Conservation (phyloP, 2,113 vertebrate genomes). For the Mastomys coucha region DNA sequence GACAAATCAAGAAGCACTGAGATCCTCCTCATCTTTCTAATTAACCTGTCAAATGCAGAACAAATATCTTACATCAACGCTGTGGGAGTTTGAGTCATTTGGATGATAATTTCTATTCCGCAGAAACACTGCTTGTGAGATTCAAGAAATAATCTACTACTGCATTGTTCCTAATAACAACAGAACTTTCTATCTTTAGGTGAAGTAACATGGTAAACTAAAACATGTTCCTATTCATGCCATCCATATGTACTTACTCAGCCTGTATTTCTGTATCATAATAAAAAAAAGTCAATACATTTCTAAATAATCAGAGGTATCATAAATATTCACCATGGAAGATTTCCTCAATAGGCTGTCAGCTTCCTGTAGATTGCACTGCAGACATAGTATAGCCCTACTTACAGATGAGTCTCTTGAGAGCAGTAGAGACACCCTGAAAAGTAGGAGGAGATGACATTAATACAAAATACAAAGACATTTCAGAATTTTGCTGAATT, state of each 20-base stretch:
- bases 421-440: constrained; percentile 64
- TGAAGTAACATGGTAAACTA: constrained; percentile 47
- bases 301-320: constrained; percentile 69
- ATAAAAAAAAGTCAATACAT: constrained; percentile 74
- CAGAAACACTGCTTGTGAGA: not conserved
- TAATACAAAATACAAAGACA: constrained; percentile 80
- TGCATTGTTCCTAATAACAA: constrained; percentile 19
- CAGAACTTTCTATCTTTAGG: not conserved
- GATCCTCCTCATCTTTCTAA: constrained; percentile 80
- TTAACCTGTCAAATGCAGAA: constrained; percentile 81
- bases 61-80: constrained; percentile 80
- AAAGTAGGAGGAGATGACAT: constrained; percentile 66
- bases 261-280: constrained; percentile 51
- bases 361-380: constrained; percentile 77
- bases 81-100: constrained; percentile 81
- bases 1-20: constrained; percentile 66
- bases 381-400: constrained; percentile 59
- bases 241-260: constrained; percentile 2
- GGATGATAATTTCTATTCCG: constrained; percentile 78
- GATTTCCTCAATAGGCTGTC: constrained; percentile 70
- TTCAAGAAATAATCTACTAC: constrained; percentile 65
- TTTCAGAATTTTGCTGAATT: constrained; percentile 68
- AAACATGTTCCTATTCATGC: not conserved
- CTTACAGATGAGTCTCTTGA: constrained; percentile 75
- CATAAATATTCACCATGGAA: constrained; percentile 68